Percentiles rank a stretch among this genome's conserved stretches.
Conservation (phyloP, 2,888 invertebrate species). For the Argyra leucocephala region DNA sequence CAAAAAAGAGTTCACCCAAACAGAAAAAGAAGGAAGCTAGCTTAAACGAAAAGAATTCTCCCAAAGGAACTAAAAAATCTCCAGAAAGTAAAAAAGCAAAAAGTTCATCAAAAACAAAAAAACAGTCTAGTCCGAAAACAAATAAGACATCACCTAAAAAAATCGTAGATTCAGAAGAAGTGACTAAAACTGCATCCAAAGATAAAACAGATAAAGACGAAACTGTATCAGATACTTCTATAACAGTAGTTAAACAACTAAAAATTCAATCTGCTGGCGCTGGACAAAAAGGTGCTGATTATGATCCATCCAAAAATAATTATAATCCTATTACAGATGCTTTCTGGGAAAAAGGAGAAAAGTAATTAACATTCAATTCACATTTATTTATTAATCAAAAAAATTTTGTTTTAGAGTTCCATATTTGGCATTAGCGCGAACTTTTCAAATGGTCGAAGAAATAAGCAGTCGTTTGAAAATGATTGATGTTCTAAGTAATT, state of each 20-base stretch:
- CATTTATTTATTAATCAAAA: too few relatives aligned
- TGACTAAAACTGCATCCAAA: not conserved
- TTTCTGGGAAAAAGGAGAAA: slow-evolving; percentile 64
- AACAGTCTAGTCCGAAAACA: slow-evolving; percentile 11
- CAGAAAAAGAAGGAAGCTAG: too few relatives aligned
- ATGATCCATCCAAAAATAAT: slow-evolving; percentile 59
- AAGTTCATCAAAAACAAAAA: not conserved
- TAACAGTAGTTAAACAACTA: slow-evolving; percentile 23
- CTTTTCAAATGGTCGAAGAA: slow-evolving; percentile 81
- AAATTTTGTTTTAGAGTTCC: slow-evolving; percentile 61
- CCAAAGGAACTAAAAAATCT: slow-evolving; percentile 15
- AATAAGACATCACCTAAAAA: slow-evolving; percentile 8
- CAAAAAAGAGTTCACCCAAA: slow-evolving; percentile 15
- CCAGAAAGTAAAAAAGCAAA: not conserved
- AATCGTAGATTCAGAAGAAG: slow-evolving; percentile 10
- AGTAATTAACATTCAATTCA: slow-evolving; percentile 43
- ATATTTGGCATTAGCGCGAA: slow-evolving; percentile 82
- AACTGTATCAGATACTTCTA: not conserved
- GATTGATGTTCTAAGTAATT: slow-evolving; percentile 84
- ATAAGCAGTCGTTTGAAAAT: slow-evolving; percentile 79
- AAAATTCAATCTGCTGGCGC: slow-evolving; percentile 27
- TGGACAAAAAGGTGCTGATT: slow-evolving; percentile 43
- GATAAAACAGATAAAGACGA: slow-evolving; percentile 6
- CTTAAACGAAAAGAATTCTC: slow-evolving; percentile 14
- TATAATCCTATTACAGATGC: slow-evolving; percentile 81